Percentiles rank a stretch among this genome's conserved stretches.
Conservation (phyloP, 2,888 invertebrate species). For the Odontothrips loti region DNA sequence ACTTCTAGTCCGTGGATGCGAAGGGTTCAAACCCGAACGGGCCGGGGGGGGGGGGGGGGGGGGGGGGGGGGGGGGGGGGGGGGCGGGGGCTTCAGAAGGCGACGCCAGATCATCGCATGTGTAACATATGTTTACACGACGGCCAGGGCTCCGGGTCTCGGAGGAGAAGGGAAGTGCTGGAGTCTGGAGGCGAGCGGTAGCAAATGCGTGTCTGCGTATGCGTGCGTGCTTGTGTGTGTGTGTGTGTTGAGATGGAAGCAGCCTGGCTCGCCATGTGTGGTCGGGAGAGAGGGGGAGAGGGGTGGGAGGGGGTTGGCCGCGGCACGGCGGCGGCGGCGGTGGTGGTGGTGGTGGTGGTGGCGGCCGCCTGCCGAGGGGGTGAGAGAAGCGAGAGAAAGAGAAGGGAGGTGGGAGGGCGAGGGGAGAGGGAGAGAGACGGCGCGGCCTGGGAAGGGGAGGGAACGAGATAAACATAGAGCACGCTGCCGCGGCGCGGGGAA, state of each 20-base stretch:
- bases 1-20: no score
- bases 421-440: neutral
- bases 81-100: neutral
- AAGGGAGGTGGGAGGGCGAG: neutral
- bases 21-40: no score
- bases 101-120: neutral
- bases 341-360: neutral
- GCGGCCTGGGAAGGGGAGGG: neutral
- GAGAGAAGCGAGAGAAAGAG: neutral
- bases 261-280: neutral
- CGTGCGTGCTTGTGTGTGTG: neutral
- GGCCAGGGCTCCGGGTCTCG: neutral
- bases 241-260: neutral
- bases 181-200: neutral
- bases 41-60: no score
- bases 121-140: slow-evolving; percentile 8
- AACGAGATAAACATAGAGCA: slow-evolving; percentile 12
- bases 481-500: neutral
- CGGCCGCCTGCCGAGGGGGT: neutral
- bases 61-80: neutral
- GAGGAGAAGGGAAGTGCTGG: neutral
- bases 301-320: neutral
- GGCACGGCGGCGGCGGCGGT: neutral
- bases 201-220: neutral
- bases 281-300: neutral